phyloP scores from a whole-genome alignment of 2,797 vertebrate genomes.

The Sylvilagus floridanus region DNA sequence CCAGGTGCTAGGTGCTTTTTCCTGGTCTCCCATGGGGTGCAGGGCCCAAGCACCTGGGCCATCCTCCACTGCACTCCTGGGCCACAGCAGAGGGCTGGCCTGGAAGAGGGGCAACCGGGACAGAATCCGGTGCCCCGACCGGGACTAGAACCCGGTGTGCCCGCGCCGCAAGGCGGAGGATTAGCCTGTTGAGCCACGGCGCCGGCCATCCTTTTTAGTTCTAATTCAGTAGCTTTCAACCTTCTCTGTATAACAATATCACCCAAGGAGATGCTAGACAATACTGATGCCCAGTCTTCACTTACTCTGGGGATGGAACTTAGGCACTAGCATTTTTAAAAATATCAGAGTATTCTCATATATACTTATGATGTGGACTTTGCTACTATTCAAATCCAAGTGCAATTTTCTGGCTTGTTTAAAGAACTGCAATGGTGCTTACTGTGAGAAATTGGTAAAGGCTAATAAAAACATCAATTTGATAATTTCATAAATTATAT shows the following conservation, averaged over 20 bases:
- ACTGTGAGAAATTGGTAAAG: neutral
- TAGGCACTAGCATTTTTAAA: neutral
- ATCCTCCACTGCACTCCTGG: too few species aligned
- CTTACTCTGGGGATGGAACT: fast-evolving
- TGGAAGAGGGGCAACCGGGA: too few species aligned
- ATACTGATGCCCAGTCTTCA: neutral
- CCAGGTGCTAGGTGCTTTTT: too few species aligned
- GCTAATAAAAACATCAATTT: neutral
- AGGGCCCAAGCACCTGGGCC: too few species aligned
- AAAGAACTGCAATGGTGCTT: neutral
- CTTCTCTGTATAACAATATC: neutral
- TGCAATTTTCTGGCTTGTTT: neutral
- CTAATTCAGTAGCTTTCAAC: neutral
- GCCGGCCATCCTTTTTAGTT: neutral
- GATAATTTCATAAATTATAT: neutral
- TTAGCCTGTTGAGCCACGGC: too few species aligned
- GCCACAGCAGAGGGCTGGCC: too few species aligned
- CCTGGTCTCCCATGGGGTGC: too few species aligned
- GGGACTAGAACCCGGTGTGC: too few species aligned
- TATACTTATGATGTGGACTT: neutral
- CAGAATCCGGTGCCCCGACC: too few species aligned
- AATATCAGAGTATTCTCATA: slow-evolving; percentile 8
- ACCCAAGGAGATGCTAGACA: neutral
- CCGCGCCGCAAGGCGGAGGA: too few species aligned
- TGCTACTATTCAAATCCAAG: neutral